Percentiles rank a stretch among this genome's conserved stretches.
These are phyloP conservation scores for Mesoligia furuncula DNA, from an alignment of 2,888 invertebrate genomes.

Conservation along the genomic window DNA sequence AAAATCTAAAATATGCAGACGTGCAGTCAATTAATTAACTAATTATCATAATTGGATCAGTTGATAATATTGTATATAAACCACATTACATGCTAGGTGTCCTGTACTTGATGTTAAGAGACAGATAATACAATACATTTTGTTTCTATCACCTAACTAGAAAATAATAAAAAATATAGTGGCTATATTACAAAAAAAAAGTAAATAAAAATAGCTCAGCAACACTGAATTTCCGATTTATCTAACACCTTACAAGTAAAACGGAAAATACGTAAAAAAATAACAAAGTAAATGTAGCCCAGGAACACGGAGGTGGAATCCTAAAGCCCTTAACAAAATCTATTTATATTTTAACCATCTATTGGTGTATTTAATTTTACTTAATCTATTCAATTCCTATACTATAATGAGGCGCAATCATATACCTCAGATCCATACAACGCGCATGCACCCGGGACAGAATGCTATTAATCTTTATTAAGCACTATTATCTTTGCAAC, in stretches of 20 bases:
- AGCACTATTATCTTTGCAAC: constrained; percentile 74
- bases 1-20: constrained; percentile 66
- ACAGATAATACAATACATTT: constrained; percentile 73
- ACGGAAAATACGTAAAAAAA: constrained; percentile 67
- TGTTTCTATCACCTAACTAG: constrained; percentile 80
- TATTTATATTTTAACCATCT: constrained; percentile 79
- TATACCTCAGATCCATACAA: constrained; percentile 57
- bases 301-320: constrained; percentile 85
- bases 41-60: constrained; percentile 70
- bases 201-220: constrained; percentile 84
- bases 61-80: constrained; percentile 71
- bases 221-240: constrained; percentile 81
- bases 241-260: constrained; percentile 75
- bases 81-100: constrained; percentile 72
- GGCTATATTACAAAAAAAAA: constrained; percentile 85
- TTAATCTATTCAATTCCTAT: constrained; percentile 90
- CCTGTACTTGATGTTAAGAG: constrained; percentile 75
- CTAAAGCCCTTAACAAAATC: constrained; percentile 85
- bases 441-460: constrained; percentile 57
- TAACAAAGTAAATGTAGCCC: constrained; percentile 75
- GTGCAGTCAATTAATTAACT: constrained; percentile 68
- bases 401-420: constrained; percentile 80
- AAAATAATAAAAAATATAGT: constrained; percentile 85
- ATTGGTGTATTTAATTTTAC: constrained; percentile 86
- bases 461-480: constrained; percentile 69